Conservation (phyloP, 2,113 vertebrate species). For the Phrynosoma blainvillii region DNA sequence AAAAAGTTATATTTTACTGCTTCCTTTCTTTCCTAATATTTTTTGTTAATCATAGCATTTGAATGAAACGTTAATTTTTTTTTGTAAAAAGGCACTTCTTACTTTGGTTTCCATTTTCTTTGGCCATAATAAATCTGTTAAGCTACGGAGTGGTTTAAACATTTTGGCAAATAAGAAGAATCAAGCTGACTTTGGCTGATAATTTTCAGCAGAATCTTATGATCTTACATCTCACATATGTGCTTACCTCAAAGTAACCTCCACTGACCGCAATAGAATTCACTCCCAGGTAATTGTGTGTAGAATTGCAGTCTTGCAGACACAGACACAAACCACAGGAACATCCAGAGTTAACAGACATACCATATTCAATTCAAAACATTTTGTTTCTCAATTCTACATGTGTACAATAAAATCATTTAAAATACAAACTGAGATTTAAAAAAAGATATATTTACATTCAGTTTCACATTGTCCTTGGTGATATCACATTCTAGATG, state of each 20-base stretch:
- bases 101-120: conserved; percentile 13
- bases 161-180: not conserved
- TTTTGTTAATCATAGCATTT: not conserved
- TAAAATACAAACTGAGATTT: conserved; percentile 11
- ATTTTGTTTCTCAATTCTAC: not conserved
- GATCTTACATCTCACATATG: too few relatives aligned
- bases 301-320: not conserved
- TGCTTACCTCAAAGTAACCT: not conserved
- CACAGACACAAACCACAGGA: not conserved
- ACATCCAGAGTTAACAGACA: not conserved
- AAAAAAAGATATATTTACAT: conserved; percentile 29
- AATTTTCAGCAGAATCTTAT: not conserved
- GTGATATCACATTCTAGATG: not conserved
- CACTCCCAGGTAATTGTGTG: not conserved
- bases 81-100: not conserved
- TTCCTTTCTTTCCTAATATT: not conserved
- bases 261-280: not conserved
- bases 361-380: not conserved
- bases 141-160: not conserved
- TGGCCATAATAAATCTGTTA: not conserved
- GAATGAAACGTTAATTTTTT: not conserved
- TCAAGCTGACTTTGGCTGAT: not conserved
- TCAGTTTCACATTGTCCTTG: conserved; percentile 32
- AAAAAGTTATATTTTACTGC: not conserved
- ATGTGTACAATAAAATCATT: conserved; percentile 12